phyloP scores from a whole-genome alignment of 2,888 invertebrate genomes.

The Lithophane socia region DNA sequence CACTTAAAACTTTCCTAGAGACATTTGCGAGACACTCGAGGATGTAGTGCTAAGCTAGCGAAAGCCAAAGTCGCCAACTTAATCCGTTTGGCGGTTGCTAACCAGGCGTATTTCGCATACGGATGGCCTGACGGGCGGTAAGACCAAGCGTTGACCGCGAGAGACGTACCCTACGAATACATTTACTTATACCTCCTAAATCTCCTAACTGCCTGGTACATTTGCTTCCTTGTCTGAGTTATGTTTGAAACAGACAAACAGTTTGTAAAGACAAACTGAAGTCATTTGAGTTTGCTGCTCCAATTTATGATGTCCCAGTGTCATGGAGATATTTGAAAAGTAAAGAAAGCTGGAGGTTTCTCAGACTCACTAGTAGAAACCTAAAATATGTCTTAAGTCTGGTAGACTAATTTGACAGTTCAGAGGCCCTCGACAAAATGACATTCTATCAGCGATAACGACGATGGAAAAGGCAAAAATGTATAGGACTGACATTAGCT shows the following conservation, averaged over 20 bases:
- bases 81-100: constrained; percentile 64
- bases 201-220: constrained; percentile 44
- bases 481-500: no score
- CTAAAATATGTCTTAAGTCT: not conserved
- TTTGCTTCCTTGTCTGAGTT: constrained; percentile 34
- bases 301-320: constrained; percentile 10
- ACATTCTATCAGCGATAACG: no score
- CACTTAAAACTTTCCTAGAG: constrained; percentile 49
- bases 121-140: constrained; percentile 40
- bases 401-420: no score
- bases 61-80: constrained; percentile 59
- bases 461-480: no score
- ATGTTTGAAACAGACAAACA: constrained; percentile 29
- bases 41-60: constrained; percentile 54
- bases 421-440: no score
- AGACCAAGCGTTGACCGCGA: constrained; percentile 44
- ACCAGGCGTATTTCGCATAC: constrained; percentile 54
- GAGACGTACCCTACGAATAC: constrained; percentile 33
- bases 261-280: constrained; percentile 15
- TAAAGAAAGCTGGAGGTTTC: not conserved
- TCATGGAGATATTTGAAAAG: not conserved
- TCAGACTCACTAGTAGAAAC: not conserved
- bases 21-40: constrained; percentile 32
- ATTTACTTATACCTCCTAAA: constrained; percentile 44
- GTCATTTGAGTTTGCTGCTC: constrained; percentile 2